Conservation (phyloP, 2,888 invertebrate species). For the Drosophila emarginata region DNA sequence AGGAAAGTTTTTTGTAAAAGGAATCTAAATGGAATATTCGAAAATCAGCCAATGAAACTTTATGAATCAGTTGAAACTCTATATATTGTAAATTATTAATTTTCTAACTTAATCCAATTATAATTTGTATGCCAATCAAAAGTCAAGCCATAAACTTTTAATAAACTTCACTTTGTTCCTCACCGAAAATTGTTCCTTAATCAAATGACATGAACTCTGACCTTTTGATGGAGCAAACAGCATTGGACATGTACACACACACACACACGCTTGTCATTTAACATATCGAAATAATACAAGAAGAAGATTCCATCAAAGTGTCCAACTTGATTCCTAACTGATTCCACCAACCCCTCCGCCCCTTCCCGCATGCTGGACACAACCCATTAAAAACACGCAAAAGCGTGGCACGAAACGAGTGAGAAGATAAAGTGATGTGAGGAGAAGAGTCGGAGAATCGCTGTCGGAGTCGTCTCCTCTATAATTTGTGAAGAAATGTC, state of each 20-base stretch:
- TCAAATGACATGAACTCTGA: conserved; percentile 4
- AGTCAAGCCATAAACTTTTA: background rate
- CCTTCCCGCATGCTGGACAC: background rate
- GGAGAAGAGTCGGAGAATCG: conserved; percentile 10
- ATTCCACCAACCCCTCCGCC: background rate
- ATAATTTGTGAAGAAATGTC: conserved; percentile 58
- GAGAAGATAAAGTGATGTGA: background rate
- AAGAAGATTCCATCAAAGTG: conserved; percentile 5
- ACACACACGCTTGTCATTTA: background rate
- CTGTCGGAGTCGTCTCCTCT: conserved; percentile 17
- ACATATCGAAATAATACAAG: background rate
- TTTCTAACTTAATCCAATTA: background rate
- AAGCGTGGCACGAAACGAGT: background rate
- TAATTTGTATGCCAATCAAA: background rate
- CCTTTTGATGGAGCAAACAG: background rate
- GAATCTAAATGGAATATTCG: background rate
- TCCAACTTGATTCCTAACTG: conserved; percentile 1
- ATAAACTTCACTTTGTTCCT: background rate
- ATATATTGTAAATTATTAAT: background rate
- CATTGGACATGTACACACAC: background rate
- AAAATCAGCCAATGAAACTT: background rate
- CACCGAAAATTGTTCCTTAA: background rate
- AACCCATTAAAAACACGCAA: conserved; percentile 9
- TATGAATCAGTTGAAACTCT: background rate
- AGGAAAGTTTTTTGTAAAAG: background rate